Evolutionary conservation across 2,113 vertebrate genomes (phyloP), one percentile per base, ranked within the genome.

Genomic region (Sturnus vulgaris): DNA sequence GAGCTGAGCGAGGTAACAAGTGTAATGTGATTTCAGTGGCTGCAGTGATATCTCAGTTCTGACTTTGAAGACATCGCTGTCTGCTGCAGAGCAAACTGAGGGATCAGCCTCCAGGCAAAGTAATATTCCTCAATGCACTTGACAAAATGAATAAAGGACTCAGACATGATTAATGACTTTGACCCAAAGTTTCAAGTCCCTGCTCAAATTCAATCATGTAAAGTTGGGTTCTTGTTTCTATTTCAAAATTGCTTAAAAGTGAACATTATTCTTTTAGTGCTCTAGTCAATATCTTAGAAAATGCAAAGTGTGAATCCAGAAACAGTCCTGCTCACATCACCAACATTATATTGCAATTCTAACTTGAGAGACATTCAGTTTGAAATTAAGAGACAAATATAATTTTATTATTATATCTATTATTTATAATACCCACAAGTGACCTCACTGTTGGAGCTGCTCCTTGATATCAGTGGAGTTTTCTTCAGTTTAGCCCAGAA

Each of bases 71-170:
- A 42, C 65, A 25, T 56, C 0, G 0, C 72, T 71, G 60, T 73
- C 68, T 81, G 71, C 55, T 81, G 47, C 56, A 82, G 82, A 83
- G 77, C 2, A 6, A 79, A 83, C 37, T 82, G 68, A 65, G 37
- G 77, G 75, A 89, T 84, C 61, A 76, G 4, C 72, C 50, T 91
- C 49, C 53, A 78, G 61, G 92, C 81, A 84, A 27, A 91, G 40
- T 72, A 91, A 72, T 86, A 72, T 79, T 89, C 77, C 53, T 84
- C 83, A 79, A 30, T 84, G 83, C 69, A 33, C 73, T 49, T 92
- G 91, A 93, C 92, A 94, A 93, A 95, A 95, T 24, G 80, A 92
- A 87, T 90, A 92, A 95, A 96, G 57, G n/a, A 84, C 37, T 91
- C 8, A 1, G 40, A 56, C 81, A 53, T 91, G 89, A 91, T 95